phyloP scores from a whole-genome alignment of 1,140 invertebrate species.

The Eupristina koningsbergeri region DNA sequence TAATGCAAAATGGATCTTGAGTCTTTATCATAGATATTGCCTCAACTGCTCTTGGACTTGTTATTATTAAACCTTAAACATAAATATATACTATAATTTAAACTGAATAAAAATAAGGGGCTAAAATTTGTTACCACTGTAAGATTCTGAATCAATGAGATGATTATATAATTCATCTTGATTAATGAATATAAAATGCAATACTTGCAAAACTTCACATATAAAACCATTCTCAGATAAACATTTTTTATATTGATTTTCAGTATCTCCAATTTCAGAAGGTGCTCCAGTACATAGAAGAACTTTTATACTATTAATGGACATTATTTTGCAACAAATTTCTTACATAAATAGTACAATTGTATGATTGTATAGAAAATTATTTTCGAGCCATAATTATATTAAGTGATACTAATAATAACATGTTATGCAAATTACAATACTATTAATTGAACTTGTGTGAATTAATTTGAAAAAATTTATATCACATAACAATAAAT shows the following conservation, averaged over 20 bases:
- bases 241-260: slow-evolving; percentile 60
- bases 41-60: slow-evolving; percentile 66
- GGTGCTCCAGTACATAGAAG: slow-evolving; percentile 64
- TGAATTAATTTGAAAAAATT: too few relatives aligned
- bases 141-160: slow-evolving; percentile 56
- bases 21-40: slow-evolving; percentile 58
- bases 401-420: neutral
- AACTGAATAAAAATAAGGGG: slow-evolving; percentile 6
- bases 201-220: slow-evolving; percentile 63
- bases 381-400: too few relatives aligned
- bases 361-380: neutral
- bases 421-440: too few relatives aligned
- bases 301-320: slow-evolving; percentile 52
- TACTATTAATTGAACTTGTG: too few relatives aligned
- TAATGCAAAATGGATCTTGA: slow-evolving; percentile 50
- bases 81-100: slow-evolving; percentile 14
- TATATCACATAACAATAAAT: too few relatives aligned
- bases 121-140: slow-evolving; percentile 61
- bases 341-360: neutral
- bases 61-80: slow-evolving; percentile 66
- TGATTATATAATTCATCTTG: slow-evolving; percentile 55
- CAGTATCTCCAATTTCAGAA: slow-evolving; percentile 57
- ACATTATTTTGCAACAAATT: slow-evolving; percentile 4
- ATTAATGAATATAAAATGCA: slow-evolving; percentile 66
- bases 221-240: slow-evolving; percentile 63